Evolutionary conservation across 2,113 vertebrate genomes (phyloP).

Genomic region (Phaethornis superciliosus): DNA sequence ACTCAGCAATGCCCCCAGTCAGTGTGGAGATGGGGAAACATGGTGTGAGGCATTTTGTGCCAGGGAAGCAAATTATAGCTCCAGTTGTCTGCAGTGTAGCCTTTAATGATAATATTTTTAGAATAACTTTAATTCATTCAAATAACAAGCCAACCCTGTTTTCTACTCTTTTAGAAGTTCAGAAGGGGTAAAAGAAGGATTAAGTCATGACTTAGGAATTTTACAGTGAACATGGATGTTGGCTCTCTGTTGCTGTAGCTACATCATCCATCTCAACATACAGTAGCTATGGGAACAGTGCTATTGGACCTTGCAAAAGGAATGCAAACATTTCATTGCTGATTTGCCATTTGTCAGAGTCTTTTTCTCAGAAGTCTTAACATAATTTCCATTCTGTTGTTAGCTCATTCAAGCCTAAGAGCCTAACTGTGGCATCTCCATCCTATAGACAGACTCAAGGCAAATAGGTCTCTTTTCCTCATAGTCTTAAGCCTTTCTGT

Average conservation of each 20-base stretch:
- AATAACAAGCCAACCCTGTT: neutral
- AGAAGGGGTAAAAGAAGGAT: neutral
- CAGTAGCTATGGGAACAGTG: constrained; percentile 65
- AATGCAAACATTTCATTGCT: constrained; percentile 52
- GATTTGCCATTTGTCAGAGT: constrained; percentile 23
- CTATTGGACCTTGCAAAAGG: constrained; percentile 26
- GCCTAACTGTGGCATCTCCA: neutral
- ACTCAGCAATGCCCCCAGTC: neutral
- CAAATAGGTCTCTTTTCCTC: neutral
- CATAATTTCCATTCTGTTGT: constrained; percentile 12
- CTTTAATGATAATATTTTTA: neutral
- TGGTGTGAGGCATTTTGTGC: neutral
- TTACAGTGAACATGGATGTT: constrained; percentile 23
- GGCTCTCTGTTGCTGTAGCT: constrained; percentile 45
- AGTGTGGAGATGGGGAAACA: neutral
- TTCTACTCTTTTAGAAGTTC: neutral
- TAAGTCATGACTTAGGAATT: constrained; percentile 27
- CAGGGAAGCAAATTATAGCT: neutral
- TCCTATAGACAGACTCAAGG: neutral
- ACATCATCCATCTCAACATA: constrained; percentile 36
- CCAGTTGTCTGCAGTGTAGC: neutral
- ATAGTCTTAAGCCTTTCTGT: neutral
- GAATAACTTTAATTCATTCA: neutral
- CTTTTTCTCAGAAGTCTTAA: constrained; percentile 31
- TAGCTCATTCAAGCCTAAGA: neutral